Percentiles rank a stretch among this genome's conserved stretches.
Evolutionary conservation across 2,888 invertebrate genomes (phyloP).

Genomic region (Entomobrya proxima): DNA sequence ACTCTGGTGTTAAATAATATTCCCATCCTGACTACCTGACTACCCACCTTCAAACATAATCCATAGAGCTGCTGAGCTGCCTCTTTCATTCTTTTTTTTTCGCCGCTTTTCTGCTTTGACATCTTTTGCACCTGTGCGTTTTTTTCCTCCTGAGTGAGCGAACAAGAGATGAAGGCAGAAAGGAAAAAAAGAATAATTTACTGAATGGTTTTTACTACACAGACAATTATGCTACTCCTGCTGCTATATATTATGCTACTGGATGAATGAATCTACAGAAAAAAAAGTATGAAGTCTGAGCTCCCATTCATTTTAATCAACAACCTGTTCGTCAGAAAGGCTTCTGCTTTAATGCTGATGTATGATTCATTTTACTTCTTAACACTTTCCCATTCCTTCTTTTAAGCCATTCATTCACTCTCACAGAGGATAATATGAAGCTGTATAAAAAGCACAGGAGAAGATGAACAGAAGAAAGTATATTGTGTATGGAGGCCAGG

Average conservation of each 20-base stretch:
- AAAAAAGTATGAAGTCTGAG: not conserved
- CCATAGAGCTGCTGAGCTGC: too few species aligned
- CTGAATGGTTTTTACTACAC: not conserved
- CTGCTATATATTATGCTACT: not conserved
- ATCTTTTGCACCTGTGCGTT: conserved; percentile 42
- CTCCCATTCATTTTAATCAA: conserved; percentile 56
- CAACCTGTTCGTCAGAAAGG: not conserved
- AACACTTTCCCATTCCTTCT: not conserved
- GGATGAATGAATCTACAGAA: not conserved
- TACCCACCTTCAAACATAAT: too few species aligned
- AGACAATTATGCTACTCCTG: not conserved
- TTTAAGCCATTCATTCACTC: not conserved
- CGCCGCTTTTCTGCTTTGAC: conserved; percentile 25
- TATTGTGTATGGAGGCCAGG: too few species aligned
- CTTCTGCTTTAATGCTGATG: not conserved
- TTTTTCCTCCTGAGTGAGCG: not conserved
- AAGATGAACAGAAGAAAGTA: too few species aligned
- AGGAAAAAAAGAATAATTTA: not conserved
- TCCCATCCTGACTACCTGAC: too few species aligned
- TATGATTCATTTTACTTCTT: conserved; percentile 26
- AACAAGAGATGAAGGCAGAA: too few species aligned
- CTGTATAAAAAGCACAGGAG: not conserved
- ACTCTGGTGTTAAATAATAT: too few species aligned
- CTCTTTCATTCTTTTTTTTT: not conserved
- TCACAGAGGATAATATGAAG: not conserved